These are phyloP conservation scores for Hydriomena furcata DNA, from an alignment of 2,888 invertebrate species.

Conservation along the genomic window DNA sequence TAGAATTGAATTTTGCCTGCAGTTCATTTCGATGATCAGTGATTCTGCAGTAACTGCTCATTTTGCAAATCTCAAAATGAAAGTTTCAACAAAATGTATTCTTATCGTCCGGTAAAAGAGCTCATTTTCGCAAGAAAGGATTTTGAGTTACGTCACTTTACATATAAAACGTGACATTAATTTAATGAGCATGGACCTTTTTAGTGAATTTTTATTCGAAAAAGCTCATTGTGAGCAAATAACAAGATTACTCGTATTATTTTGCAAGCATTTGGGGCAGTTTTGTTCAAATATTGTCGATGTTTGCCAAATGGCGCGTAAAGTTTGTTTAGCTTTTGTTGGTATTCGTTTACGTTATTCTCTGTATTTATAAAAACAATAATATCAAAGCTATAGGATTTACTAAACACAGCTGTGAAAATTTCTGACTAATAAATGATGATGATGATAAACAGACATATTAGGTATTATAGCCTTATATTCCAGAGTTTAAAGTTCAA, in stretches of 20 bases:
- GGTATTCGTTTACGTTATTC: background rate
- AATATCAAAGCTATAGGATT: too few relatives aligned
- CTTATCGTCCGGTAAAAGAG: background rate
- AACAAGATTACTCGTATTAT: conserved; percentile 75
- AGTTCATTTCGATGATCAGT: conserved; percentile 26
- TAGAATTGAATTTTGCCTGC: conserved; percentile 36
- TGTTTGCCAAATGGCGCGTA: conserved; percentile 57
- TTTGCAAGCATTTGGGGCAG: conserved; percentile 49
- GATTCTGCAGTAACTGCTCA: conserved; percentile 50
- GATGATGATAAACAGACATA: too few relatives aligned
- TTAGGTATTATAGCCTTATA: too few relatives aligned
- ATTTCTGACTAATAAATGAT: too few relatives aligned
- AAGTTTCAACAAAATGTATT: conserved; percentile 14
- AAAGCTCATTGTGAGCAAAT: conserved; percentile 62
- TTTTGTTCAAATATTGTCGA: conserved; percentile 68
- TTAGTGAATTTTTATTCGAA: conserved; percentile 67
- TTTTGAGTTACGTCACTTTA: conserved; percentile 32
- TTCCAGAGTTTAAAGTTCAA: background rate
- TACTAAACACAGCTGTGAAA: too few relatives aligned
- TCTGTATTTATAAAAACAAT: too few relatives aligned
- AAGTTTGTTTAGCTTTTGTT: conserved; percentile 29
- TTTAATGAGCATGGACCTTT: conserved; percentile 52
- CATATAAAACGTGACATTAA: conserved; percentile 34
- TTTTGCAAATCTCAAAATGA: conserved; percentile 43
- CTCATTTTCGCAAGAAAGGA: conserved; percentile 26